Base-by-base conservation (phyloP, 2,888 invertebrate genomes). In the Cephus pygmeus region DNA sequence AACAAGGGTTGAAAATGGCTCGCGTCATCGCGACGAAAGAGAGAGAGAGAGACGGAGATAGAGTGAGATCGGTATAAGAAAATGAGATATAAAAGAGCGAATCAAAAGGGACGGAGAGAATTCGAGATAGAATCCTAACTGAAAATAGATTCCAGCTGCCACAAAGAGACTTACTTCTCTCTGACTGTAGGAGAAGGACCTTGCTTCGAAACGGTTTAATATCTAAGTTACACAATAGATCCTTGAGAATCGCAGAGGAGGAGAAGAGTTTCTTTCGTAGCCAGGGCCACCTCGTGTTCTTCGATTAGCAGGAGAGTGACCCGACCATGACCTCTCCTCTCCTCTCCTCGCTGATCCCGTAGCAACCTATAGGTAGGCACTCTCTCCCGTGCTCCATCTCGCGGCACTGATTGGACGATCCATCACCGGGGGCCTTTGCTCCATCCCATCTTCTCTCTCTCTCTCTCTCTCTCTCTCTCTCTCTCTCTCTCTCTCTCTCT, bases 361-460 rank as follows among this genome's bases (percentile, higher is more conserved):
- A 81, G 80, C 81, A 79, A 79, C 85, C 88, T 85, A 87, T 86
- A 87, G 87, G 85, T 87, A 86, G 86, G 85, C 79, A 79, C 85
- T 87, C 87, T 83, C 83, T 86, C 85, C 86, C 86, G 90, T 90
- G 89, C 90, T 91, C 90, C 90, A 91, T 91, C 91, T 91, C 91
- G 90, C 91, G 91, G 92, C 92, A 92, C 92, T 93, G 93, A 93
- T 93, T 93, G 93, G 93, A 92, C 93, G 92, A 93, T 93, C 93
- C 93, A 93, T 93, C 93, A 93, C 92, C 88, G 88, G 88, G 87
- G 84, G 89, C 79, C 80, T 81, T 78, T 76, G 75, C 78, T 76
- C 76, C 40, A 40, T 40, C 40, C 40, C 40, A 40, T 40, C 15
- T 15, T 76, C 78, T 79, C 82, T 71, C 78, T 77, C 78, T 77